Evolutionary conservation across 1,140 invertebrate genomes (phyloP).

Genomic region (Drosophila ambigua): DNA sequence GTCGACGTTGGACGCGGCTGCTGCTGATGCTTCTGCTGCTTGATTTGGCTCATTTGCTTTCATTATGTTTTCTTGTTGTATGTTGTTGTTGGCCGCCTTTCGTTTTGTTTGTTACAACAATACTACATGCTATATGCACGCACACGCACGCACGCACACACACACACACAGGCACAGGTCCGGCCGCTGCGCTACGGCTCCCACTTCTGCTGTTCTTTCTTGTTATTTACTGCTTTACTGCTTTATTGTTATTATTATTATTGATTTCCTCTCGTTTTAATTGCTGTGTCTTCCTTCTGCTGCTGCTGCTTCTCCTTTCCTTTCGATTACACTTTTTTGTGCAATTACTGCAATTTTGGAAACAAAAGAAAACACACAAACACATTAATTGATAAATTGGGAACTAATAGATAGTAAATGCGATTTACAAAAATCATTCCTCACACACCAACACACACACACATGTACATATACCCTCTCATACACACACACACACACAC

Average conservation of each 20-base stretch:
- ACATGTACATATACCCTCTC: background rate
- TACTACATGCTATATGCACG: conserved; percentile 13
- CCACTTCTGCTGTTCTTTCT: conserved; percentile 1
- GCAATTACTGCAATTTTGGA: conserved; percentile 46
- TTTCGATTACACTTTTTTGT: conserved; percentile 51
- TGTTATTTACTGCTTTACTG: conserved; percentile 15
- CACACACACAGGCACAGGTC: conserved; percentile 30
- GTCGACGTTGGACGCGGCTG: conserved; percentile 35
- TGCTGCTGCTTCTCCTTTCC: conserved; percentile 10
- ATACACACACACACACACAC: conserved; percentile 15
- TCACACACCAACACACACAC: conserved; percentile 19
- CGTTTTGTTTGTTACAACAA: conserved; percentile 27
- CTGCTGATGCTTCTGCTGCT: conserved; percentile 29
- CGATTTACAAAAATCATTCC: conserved; percentile 65
- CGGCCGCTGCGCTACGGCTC: conserved; percentile 27
- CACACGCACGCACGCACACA: conserved; percentile 7
- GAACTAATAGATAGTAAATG: conserved; percentile 62
- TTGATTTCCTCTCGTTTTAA: conserved; percentile 41
- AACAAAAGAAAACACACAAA: conserved; percentile 32
- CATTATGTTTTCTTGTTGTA: conserved; percentile 14
- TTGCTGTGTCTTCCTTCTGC: conserved; percentile 10
- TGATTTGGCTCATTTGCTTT: conserved; percentile 24
- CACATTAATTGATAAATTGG: conserved; percentile 26
- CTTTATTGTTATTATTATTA: conserved; percentile 46
- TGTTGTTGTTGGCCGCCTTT: conserved; percentile 32